Evolutionary conservation across 2,888 invertebrate species (phyloP).

Genomic region (Acronicta alni): DNA sequence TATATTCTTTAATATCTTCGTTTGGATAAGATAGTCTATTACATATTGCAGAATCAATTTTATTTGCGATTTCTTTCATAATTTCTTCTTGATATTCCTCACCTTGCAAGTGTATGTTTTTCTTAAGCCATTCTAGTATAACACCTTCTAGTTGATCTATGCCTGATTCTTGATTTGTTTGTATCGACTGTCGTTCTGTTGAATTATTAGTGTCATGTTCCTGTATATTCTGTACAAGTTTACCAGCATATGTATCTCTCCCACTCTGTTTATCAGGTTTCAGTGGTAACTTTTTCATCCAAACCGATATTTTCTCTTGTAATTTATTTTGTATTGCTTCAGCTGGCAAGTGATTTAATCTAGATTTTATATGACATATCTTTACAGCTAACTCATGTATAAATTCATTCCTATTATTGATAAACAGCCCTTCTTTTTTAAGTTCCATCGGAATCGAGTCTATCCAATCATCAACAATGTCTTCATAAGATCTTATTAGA

Average conservation of each 20-base stretch:
- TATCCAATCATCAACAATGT: slow-evolving; percentile 46
- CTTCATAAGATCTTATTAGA: slow-evolving; percentile 35
- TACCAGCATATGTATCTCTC: slow-evolving; percentile 25
- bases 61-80: slow-evolving; percentile 26
- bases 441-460: slow-evolving; percentile 23
- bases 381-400: slow-evolving; percentile 43
- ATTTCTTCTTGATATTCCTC: slow-evolving; percentile 20
- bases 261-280: slow-evolving; percentile 21
- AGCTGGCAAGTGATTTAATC: slow-evolving; percentile 1
- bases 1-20: slow-evolving; percentile 14
- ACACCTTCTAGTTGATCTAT: slow-evolving; percentile 14
- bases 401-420: slow-evolving; percentile 31
- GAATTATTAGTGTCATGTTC: background rate
- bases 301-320: slow-evolving; percentile 35
- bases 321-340: slow-evolving; percentile 19
- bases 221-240: slow-evolving; percentile 30
- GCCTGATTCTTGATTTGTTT: background rate
- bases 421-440: slow-evolving; percentile 8
- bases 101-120: slow-evolving; percentile 7
- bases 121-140: slow-evolving; percentile 25
- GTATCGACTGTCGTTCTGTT: background rate
- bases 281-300: slow-evolving; percentile 49
- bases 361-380: slow-evolving; percentile 22
- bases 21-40: slow-evolving; percentile 2
- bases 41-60: slow-evolving; percentile 1